These are phyloP conservation scores for Hippocampus barbouri DNA, from an alignment of 2,113 vertebrate species.

Conservation along the genomic window DNA sequence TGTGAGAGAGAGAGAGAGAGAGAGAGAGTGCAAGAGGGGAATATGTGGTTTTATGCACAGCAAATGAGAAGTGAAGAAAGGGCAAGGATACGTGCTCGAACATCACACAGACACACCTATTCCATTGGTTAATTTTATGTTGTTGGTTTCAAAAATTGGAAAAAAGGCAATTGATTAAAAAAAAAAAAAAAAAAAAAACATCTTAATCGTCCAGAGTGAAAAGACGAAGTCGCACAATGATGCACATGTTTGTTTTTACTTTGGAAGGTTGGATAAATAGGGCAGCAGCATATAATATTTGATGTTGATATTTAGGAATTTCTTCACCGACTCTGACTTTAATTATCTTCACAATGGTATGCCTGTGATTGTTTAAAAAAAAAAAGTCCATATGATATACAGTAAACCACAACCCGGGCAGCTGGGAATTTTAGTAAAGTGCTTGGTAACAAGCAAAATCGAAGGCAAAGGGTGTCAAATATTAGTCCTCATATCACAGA, in stretches of 20 bases:
- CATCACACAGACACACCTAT: background rate
- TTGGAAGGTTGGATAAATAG: background rate
- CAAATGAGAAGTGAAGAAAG: constrained; percentile 33
- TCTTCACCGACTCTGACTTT: background rate
- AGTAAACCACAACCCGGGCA: background rate
- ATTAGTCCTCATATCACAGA: background rate
- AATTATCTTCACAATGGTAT: background rate
- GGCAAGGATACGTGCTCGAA: background rate
- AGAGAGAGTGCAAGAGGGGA: background rate
- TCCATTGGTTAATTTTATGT: background rate
- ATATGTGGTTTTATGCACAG: constrained; percentile 33
- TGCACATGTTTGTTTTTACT: background rate
- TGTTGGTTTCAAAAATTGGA: background rate
- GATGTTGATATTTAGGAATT: background rate
- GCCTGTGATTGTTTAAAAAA: background rate
- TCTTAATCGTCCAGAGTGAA: no score
- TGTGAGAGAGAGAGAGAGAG: no score
- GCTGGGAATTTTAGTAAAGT: background rate
- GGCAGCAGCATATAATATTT: background rate
- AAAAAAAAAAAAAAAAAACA: no score
- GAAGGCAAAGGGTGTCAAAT: background rate
- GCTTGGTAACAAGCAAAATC: background rate
- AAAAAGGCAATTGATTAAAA: no score
- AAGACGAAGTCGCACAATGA: background rate
- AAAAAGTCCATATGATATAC: background rate